Evolutionary conservation across 2,113 vertebrate species (phyloP).

Genomic region (Polypterus bichir): DNA sequence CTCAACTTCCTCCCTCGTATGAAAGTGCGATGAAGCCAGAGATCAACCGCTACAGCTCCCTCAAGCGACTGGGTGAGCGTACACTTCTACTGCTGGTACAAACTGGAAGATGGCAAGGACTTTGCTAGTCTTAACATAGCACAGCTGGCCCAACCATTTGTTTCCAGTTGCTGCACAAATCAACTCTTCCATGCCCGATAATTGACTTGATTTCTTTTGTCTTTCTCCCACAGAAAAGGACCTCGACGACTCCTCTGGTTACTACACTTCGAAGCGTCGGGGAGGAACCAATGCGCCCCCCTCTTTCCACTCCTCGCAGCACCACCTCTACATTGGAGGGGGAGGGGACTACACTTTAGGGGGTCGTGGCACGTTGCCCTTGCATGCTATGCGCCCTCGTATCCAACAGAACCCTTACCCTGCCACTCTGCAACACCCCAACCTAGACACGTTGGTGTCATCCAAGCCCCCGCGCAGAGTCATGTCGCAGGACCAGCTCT

Average conservation of each 20-base stretch:
- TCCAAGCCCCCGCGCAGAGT: slow-evolving; percentile 66
- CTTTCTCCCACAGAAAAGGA: slow-evolving; percentile 58
- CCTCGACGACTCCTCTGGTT: slow-evolving; percentile 77
- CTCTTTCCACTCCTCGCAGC: slow-evolving; percentile 55
- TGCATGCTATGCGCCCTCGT: slow-evolving; percentile 56
- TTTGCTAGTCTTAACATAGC: neutral
- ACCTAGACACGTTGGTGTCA: slow-evolving; percentile 46
- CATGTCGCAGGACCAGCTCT: slow-evolving; percentile 73
- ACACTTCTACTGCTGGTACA: neutral
- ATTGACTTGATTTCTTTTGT: neutral
- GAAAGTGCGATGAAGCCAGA: slow-evolving; percentile 76
- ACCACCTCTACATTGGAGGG: slow-evolving; percentile 50
- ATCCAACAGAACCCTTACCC: slow-evolving; percentile 64
- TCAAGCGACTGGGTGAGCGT: slow-evolving; percentile 74
- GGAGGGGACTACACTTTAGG: slow-evolving; percentile 59
- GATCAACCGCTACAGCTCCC: slow-evolving; percentile 78
- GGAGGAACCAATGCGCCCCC: slow-evolving; percentile 48
- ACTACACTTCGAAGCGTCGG: slow-evolving; percentile 72
- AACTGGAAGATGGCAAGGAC: neutral
- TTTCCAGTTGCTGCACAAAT: no score
- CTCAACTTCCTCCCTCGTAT: slow-evolving; percentile 79
- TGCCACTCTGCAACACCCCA: slow-evolving; percentile 39
- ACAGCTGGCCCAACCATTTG: neutral
- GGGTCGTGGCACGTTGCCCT: slow-evolving; percentile 70
- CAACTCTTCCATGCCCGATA: neutral